Evolutionary conservation across 2,113 vertebrate species (phyloP), one percentile per base, ranked within the genome.

Genomic region (Gadus macrocephalus): DNA sequence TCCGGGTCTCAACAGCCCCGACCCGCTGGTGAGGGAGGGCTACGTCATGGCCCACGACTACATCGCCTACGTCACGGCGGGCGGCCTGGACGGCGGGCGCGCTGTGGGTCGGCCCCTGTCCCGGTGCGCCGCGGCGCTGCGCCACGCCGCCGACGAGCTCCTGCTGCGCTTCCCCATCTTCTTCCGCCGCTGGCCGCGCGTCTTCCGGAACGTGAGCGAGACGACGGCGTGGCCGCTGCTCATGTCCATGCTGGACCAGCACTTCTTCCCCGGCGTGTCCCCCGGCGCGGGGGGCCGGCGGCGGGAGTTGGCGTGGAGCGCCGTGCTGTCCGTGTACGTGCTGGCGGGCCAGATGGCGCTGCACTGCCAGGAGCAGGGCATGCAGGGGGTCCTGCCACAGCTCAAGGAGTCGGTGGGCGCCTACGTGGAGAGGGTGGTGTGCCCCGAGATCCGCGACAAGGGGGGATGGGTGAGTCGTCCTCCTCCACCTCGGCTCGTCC

Each of bases 341-440:
- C 86, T 92, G 74, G 88, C 91, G 0, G 92, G 92, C 2, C 92
- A 92, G 79, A 90, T 93, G 91, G 91, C 92, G 3, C 73, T 86
- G 58, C 87, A 93, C 66, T 93, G 90, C 78, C 86, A 89, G 0
- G 79, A 91, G 64, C 85, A 73, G 53, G 86, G 83, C 58, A 90
- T 92, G 91, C 19, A 55, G 58, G 67, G 1, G 2, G 85, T 82
- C 55, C 64, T 92, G 15, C 89, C 88, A 0, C 73, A 82, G 77
- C 81, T 93, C 35, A 85, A 91, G 69, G 78, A 90, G 66, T 83
- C 86, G 20, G 81, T 91, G 67, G 92, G 92, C 1, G 62, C 72
- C 60, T 93, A 91, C 1, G 86, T 93, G 62, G 90, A 93, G 77
- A 84, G 87, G 70, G 83, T 90, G 63, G 86, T 93, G 71, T 92